phyloP scores from a whole-genome alignment of 2,888 invertebrate genomes.

The Philaethria dido region DNA sequence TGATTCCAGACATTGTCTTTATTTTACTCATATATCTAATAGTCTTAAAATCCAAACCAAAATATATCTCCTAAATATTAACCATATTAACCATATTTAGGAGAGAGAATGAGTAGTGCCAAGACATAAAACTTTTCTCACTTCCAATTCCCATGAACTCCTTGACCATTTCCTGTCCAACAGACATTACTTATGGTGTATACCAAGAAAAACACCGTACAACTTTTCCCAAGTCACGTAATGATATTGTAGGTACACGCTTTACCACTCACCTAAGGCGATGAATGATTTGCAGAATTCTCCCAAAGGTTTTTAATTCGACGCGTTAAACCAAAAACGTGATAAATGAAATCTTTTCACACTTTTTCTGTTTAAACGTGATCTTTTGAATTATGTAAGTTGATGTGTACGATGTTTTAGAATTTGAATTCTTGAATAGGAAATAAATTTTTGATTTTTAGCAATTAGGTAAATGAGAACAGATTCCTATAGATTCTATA shows the following conservation, averaged over 20 bases:
- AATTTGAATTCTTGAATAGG: no score
- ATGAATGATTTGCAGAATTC: slow-evolving; percentile 37
- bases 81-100: no score
- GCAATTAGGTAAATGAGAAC: no score
- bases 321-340: slow-evolving; percentile 10
- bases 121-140: not conserved
- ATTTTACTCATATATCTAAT: no score
- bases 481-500: no score
- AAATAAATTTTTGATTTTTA: no score
- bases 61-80: no score
- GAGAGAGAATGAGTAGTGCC: not conserved
- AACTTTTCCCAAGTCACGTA: slow-evolving; percentile 34
- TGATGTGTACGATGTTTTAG: not conserved
- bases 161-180: slow-evolving; percentile 1
- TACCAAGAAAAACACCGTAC: not conserved
- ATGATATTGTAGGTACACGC: slow-evolving; percentile 32
- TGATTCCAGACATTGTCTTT: no score
- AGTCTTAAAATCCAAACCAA: no score
- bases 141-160: not conserved
- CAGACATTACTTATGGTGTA: not conserved
- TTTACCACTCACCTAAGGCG: slow-evolving; percentile 35
- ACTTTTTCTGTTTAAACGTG: not conserved
- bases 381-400: not conserved
- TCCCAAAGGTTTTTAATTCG: slow-evolving; percentile 16
- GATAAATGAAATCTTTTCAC: slow-evolving; percentile 19